Evolutionary conservation across 2,797 vertebrate species (phyloP).

Genomic region (Tauraco hartlaubi): DNA sequence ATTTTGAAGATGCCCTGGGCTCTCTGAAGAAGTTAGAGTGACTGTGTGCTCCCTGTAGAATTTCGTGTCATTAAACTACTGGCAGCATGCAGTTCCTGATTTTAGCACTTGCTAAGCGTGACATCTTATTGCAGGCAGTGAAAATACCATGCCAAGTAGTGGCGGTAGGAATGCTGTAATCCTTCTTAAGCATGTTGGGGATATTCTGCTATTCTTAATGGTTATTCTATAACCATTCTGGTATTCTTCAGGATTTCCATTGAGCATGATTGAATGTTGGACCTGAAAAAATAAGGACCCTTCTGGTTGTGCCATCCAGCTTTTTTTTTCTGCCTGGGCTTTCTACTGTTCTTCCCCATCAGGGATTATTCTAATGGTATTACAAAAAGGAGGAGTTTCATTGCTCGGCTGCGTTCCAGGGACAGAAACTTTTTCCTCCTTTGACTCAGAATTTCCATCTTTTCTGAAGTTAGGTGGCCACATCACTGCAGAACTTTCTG

Average conservation of each 20-base stretch:
- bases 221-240: neutral
- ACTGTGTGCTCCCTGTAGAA: neutral
- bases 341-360: neutral
- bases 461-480: neutral
- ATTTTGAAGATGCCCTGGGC: neutral
- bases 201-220: neutral
- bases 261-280: neutral
- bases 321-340: neutral
- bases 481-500: neutral
- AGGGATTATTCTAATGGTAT: neutral
- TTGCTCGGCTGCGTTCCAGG: neutral
- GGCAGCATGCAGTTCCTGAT: neutral
- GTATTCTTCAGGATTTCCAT: neutral
- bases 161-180: conserved; percentile 27
- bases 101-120: conserved; percentile 11
- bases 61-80: neutral
- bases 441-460: neutral
- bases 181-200: neutral
- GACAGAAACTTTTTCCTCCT: neutral
- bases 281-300: neutral
- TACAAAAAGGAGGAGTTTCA: neutral
- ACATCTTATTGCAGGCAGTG: neutral
- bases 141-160: conserved; percentile 21
- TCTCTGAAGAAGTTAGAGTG: neutral
- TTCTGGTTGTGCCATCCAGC: neutral